phyloP scores from a whole-genome alignment of 2,113 vertebrate species.

The Poicephalus meyeri region DNA sequence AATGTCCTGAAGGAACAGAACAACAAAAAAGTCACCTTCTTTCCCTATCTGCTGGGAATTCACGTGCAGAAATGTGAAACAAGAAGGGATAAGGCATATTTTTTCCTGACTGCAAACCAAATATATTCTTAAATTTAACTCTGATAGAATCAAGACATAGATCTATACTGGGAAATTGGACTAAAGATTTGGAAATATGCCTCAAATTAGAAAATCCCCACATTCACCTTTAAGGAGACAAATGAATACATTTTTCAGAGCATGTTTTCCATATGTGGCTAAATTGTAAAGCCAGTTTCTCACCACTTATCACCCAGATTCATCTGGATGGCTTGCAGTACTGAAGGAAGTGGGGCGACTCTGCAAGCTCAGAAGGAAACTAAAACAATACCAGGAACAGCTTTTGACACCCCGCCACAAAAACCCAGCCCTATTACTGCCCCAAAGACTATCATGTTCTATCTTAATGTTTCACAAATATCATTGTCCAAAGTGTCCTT shows the following conservation, averaged over 20 bases:
- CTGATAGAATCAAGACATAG: background rate
- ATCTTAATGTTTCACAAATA: background rate
- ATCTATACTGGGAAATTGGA: background rate
- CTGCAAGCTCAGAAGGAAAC: background rate
- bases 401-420: background rate
- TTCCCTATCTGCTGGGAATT: background rate
- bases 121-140: background rate
- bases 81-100: background rate
- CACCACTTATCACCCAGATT: background rate
- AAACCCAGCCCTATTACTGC: background rate
- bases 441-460: background rate
- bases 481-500: background rate
- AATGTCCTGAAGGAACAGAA: background rate
- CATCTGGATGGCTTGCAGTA: background rate
- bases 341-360: background rate
- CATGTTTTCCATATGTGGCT: constrained; percentile 20
- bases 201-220: background rate
- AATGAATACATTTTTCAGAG: background rate
- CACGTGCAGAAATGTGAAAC: background rate
- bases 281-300: background rate
- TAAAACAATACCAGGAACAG: constrained; percentile 19
- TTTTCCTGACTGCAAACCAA: background rate
- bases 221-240: background rate
- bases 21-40: background rate
- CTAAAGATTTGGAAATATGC: background rate